These are phyloP conservation scores for Ramphastos sulfuratus DNA, from an alignment of 2,113 vertebrate genomes.

Conservation along the genomic window DNA sequence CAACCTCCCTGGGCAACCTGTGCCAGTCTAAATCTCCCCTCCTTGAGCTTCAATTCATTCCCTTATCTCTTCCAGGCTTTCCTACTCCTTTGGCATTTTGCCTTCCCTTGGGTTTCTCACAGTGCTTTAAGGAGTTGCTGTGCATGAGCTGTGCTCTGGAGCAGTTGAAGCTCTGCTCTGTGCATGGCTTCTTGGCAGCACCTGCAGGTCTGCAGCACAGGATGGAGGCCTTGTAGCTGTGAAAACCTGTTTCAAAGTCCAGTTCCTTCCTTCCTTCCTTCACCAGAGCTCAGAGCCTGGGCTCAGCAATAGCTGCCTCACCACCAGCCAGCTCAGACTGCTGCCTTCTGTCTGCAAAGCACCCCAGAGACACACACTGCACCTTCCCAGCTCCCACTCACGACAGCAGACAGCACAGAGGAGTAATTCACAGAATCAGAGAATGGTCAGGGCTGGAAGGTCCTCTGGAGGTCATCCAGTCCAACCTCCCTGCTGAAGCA, in stretches of 20 bases:
- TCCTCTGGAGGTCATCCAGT: too few species aligned
- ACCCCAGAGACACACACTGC: rapidly evolving
- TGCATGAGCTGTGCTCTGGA: not conserved
- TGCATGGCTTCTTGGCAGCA: not conserved
- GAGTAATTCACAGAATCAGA: not conserved
- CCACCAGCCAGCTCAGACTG: not conserved
- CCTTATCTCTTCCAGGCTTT: not conserved
- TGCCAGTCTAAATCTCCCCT: too few species aligned
- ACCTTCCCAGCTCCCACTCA: not conserved
- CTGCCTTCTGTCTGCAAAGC: not conserved
- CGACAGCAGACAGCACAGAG: not conserved
- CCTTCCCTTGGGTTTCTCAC: not conserved
- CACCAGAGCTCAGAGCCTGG: not conserved
- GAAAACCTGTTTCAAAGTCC: not conserved
- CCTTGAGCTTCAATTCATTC: too few species aligned
- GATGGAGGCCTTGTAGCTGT: not conserved
- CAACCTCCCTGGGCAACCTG: too few species aligned
- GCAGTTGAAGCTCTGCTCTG: not conserved
- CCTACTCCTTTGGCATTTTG: rapidly evolving
- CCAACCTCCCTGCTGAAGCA: too few species aligned
- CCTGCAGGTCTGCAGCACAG: not conserved
- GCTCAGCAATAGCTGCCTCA: not conserved
- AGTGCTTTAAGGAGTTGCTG: too few species aligned
- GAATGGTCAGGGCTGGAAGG: too few species aligned
- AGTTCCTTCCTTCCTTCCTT: not conserved